Percentiles rank a stretch among this genome's conserved stretches.
Evolutionary conservation across 2,113 vertebrate species (phyloP).

Genomic region (Trematomus loennbergii): DNA sequence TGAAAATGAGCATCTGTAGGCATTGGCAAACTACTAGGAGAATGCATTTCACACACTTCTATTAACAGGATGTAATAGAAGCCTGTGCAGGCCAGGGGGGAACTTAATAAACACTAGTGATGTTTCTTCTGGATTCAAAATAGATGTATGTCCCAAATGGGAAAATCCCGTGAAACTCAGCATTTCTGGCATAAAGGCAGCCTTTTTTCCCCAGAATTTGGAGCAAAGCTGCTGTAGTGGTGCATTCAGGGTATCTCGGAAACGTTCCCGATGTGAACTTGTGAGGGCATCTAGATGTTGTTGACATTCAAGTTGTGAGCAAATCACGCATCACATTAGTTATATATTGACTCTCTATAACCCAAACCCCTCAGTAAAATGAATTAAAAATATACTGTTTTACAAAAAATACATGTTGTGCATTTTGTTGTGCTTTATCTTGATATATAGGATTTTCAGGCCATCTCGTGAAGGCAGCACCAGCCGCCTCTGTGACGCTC

Average conservation of each 20-base stretch:
- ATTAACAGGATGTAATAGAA: too few species aligned
- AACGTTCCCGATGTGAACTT: neutral
- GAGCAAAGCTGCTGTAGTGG: neutral
- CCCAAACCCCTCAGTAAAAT: neutral
- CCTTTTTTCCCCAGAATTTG: neutral
- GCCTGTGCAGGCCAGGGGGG: too few species aligned
- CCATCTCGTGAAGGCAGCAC: slow-evolving; percentile 11
- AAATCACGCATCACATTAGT: neutral
- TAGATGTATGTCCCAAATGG: neutral
- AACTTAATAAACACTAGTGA: neutral
- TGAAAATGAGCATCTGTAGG: neutral
- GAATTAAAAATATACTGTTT: neutral
- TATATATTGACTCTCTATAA: neutral
- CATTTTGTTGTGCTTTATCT: neutral
- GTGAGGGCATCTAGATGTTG: neutral
- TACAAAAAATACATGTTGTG: neutral
- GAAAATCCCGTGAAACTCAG: neutral
- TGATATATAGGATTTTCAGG: neutral
- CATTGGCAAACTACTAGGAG: neutral
- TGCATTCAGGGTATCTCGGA: slow-evolving; percentile 22
- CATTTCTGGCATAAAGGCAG: neutral
- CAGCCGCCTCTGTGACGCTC: neutral
- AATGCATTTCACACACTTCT: neutral
- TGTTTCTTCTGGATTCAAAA: neutral
- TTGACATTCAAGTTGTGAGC: neutral